These are phyloP conservation scores for Campoletis raptor DNA, from an alignment of 2,888 invertebrate species.

Conservation along the genomic window DNA sequence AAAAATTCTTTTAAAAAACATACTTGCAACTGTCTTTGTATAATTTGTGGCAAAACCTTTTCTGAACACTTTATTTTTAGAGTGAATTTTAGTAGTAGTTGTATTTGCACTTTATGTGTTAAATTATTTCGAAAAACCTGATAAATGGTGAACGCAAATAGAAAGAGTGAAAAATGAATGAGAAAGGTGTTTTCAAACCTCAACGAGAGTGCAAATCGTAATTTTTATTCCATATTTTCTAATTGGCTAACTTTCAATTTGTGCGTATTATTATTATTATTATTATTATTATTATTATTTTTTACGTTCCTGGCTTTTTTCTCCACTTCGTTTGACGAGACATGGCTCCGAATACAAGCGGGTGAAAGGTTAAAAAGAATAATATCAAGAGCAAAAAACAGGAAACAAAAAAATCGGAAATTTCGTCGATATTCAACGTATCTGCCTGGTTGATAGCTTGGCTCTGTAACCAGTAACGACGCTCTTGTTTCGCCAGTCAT, in stretches of 20 bases:
- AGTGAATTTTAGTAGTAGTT: neutral
- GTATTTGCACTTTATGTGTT: neutral
- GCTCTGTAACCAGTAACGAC: constrained; percentile 34
- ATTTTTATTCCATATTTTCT: neutral
- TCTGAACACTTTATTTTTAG: neutral
- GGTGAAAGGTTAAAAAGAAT: neutral
- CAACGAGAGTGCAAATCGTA: neutral
- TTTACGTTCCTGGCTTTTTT: neutral
- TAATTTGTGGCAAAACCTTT: neutral
- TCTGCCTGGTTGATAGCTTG: constrained; percentile 11
- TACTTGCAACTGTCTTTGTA: neutral
- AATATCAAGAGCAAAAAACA: neutral
- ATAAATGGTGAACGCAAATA: neutral
- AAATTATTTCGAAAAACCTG: neutral
- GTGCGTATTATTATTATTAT: neutral
- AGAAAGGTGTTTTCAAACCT: neutral
- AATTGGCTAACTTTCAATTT: constrained; percentile 13
- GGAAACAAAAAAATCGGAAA: constrained; percentile 26
- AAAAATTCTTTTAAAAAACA: neutral
- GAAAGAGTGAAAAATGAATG: neutral
- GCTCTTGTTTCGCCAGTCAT: constrained; percentile 23
- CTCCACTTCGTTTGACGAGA: neutral
- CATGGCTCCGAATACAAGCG: neutral
- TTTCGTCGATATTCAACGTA: constrained; percentile 36
- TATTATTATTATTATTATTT: neutral